phyloP scores from a whole-genome alignment of 2,113 vertebrate species.

The Chitala chitala region DNA sequence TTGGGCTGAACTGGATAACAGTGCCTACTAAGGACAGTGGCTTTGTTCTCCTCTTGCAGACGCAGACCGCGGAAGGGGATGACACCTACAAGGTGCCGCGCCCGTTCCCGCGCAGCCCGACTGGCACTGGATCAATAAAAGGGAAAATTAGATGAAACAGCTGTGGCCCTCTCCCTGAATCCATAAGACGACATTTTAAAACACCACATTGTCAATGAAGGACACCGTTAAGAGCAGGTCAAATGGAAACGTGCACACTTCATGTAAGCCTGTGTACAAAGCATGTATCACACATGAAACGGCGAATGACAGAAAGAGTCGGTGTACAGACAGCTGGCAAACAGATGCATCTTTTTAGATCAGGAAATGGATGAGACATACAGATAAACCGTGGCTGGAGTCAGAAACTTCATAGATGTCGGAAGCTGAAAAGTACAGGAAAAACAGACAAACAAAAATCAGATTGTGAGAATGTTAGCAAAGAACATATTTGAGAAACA shows the following conservation, averaged over 20 bases:
- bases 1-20: too few species aligned
- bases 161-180: background rate
- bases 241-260: constrained; percentile 1
- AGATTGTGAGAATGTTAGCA: background rate
- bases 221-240: background rate
- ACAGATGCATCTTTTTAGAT: background rate
- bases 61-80: too few species aligned
- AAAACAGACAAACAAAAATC: background rate
- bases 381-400: background rate
- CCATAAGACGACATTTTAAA: background rate
- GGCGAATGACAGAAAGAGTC: too few species aligned
- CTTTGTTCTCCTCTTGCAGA: too few species aligned
- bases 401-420: background rate
- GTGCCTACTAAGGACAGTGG: too few species aligned
- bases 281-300: background rate
- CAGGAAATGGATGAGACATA: background rate
- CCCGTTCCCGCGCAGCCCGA: too few species aligned
- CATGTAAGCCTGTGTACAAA: background rate
- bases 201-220: constrained; percentile 3
- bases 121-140: too few species aligned
- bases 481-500: background rate
- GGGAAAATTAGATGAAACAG: background rate
- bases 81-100: too few species aligned
- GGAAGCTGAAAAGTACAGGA: background rate
- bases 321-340: background rate